These are phyloP conservation scores for Semicossyphus pulcher DNA, from an alignment of 2,113 vertebrate genomes.

Conservation along the genomic window DNA sequence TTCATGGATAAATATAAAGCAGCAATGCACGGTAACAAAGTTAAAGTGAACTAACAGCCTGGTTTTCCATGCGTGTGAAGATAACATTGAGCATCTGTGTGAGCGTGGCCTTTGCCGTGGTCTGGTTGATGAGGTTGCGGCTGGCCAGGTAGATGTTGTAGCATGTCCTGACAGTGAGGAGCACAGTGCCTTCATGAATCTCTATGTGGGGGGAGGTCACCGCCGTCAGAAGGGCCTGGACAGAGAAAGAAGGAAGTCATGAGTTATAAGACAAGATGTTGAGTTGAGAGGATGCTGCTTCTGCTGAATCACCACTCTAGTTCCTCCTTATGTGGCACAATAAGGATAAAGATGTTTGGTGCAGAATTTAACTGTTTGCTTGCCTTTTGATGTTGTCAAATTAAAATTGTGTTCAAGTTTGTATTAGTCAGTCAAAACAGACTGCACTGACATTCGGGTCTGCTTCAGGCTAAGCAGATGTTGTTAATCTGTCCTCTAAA, in stretches of 20 bases:
- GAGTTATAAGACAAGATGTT: constrained; percentile 14
- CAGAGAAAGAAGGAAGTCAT: constrained; percentile 31
- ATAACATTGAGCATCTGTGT: constrained; percentile 99
- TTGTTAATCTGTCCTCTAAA: constrained; percentile 34
- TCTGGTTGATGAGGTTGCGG: constrained; percentile 99
- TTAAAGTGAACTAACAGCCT: constrained; percentile 86
- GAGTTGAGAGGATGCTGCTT: not conserved
- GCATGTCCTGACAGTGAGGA: constrained; percentile 96
- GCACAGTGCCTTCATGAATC: constrained; percentile 96
- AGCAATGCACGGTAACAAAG: too few relatives aligned
- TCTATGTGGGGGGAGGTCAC: constrained; percentile 97
- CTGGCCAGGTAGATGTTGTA: constrained; percentile 99
- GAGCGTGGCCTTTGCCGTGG: constrained; percentile 97
- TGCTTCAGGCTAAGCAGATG: constrained; percentile 21
- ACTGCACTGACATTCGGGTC: constrained; percentile 8
- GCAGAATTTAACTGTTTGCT: not conserved
- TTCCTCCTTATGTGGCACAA: constrained; percentile 11
- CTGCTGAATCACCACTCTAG: constrained; percentile 50
- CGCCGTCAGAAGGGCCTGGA: constrained; percentile 93
- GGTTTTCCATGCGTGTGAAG: constrained; percentile 97
- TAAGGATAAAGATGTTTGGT: not conserved
- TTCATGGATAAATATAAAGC: not conserved
- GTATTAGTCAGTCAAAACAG: not conserved
- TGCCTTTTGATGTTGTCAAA: not conserved
- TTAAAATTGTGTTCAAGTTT: not conserved